phyloP scores from a whole-genome alignment of 2,797 vertebrate species.

The Gila robusta region DNA sequence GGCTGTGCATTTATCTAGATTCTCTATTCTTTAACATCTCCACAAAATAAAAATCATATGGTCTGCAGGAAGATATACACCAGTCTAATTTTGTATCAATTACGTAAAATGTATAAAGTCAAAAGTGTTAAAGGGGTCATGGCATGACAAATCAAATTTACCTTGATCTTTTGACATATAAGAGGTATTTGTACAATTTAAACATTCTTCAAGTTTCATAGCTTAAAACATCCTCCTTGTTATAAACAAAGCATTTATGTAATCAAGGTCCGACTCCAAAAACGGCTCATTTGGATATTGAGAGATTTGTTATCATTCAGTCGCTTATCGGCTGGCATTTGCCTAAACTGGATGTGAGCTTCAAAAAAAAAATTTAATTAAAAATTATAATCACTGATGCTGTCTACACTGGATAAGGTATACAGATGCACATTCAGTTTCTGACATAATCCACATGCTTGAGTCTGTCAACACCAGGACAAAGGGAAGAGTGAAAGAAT shows the following conservation, averaged over 20 bases:
- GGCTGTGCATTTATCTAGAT: not conserved
- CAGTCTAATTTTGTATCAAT: not conserved
- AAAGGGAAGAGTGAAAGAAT: not conserved
- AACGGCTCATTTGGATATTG: not conserved
- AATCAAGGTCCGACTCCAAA: too few relatives aligned
- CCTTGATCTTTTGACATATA: not conserved
- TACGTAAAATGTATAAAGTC: conserved; percentile 10
- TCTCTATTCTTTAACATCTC: not conserved
- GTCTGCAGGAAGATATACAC: not conserved
- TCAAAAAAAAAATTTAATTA: not conserved
- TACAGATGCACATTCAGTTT: not conserved
- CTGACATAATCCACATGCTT: not conserved
- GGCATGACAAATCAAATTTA: not conserved
- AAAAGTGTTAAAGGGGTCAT: conserved; percentile 1
- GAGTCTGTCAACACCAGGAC: not conserved
- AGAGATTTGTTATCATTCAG: not conserved
- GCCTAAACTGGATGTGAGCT: not conserved
- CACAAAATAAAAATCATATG: conserved; percentile 4
- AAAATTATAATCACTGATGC: not conserved
- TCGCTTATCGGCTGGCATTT: not conserved
- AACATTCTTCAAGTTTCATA: not conserved
- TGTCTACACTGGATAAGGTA: not conserved
- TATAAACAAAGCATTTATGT: not conserved
- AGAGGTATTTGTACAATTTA: not conserved
- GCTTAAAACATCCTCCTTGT: not conserved